phyloP scores from a whole-genome alignment of 2,888 invertebrate species.

The Odontothrips loti region DNA sequence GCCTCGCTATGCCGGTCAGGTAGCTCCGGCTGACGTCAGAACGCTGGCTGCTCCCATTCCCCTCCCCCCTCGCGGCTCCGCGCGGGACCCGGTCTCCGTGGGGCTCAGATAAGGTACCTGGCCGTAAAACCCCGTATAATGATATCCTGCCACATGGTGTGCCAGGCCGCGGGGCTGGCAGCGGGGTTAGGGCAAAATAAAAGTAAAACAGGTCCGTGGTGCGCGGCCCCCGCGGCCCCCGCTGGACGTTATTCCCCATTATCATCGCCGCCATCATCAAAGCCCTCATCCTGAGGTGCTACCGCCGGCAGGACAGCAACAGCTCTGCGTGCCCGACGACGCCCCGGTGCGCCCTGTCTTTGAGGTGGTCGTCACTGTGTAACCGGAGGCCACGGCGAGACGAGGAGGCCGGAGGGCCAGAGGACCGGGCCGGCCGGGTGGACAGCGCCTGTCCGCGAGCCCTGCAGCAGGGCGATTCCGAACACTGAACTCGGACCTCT shows the following conservation, averaged over 20 bases:
- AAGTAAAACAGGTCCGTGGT: too few relatives aligned
- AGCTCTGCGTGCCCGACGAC: neutral
- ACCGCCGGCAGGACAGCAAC: neutral
- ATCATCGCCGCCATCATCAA: too few relatives aligned
- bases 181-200: neutral
- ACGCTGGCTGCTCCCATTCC: neutral
- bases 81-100: neutral
- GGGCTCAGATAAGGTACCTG: slow-evolving; percentile 16
- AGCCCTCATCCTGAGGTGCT: too few relatives aligned
- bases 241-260: too few relatives aligned
- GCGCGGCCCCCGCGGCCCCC: too few relatives aligned
- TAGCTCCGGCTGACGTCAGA: slow-evolving; percentile 19
- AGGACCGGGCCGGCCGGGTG: too few relatives aligned
- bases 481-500: too few relatives aligned
- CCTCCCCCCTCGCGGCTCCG: neutral
- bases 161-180: too few relatives aligned
- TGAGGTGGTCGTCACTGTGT: neutral
- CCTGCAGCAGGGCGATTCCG: too few relatives aligned
- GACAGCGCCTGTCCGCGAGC: too few relatives aligned
- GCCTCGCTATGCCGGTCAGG: slow-evolving; percentile 16
- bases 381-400: neutral
- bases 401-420: too few relatives aligned
- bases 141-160: slow-evolving; percentile 14
- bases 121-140: slow-evolving; percentile 23
- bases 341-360: neutral